Evolutionary conservation across 2,113 vertebrate species (phyloP).

Genomic region (Nibea coibor): DNA sequence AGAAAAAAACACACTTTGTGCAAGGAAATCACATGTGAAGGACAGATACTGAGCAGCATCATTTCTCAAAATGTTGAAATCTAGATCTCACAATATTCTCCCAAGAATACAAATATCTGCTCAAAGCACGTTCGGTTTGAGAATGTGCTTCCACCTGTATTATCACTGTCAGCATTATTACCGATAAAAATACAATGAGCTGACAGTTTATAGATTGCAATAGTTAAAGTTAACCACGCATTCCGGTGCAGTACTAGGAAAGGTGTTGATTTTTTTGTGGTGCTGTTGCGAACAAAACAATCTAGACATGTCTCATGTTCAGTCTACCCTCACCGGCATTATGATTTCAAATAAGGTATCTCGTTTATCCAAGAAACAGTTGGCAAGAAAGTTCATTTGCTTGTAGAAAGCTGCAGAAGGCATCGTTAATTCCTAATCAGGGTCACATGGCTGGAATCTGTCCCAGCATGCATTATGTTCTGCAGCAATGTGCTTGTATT

Average conservation of each 20-base stretch:
- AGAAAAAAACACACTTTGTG: conserved; percentile 5
- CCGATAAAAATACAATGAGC: not conserved
- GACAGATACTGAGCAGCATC: not conserved
- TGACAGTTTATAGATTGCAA: not conserved
- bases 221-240: not conserved
- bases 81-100: not conserved
- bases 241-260: not conserved
- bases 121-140: not conserved
- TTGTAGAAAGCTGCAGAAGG: too few relatives aligned
- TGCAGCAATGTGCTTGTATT: not conserved
- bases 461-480: not conserved
- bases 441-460: not conserved
- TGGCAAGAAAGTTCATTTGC: too few relatives aligned
- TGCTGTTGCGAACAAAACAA: not conserved
- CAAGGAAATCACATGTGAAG: conserved; percentile 5
- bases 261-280: not conserved
- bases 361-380: not conserved
- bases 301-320: not conserved
- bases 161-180: not conserved
- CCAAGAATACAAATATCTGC: conserved; percentile 4
- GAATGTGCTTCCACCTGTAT: not conserved
- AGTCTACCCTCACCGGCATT: not conserved
- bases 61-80: conserved; percentile 15
- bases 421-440: not conserved
- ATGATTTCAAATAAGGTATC: not conserved